Conservation (phyloP, 2,888 invertebrate genomes). For the Lithophane leautieri region DNA sequence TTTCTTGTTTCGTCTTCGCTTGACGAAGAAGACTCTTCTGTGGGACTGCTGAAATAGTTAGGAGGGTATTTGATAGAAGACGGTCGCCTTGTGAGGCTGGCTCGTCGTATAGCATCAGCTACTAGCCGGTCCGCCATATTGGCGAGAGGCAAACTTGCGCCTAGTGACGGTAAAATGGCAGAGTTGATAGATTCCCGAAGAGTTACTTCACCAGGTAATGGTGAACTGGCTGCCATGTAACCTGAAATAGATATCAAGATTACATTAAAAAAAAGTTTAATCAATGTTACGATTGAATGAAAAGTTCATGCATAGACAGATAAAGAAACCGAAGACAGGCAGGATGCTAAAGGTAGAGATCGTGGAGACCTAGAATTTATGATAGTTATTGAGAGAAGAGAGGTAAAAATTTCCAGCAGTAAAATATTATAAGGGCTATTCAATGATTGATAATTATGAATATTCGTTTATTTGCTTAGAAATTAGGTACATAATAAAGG, state of each 20-base stretch:
- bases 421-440: not conserved
- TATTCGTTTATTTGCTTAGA: no score
- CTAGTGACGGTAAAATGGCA: constrained; percentile 64
- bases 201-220: constrained; percentile 74
- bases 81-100: constrained; percentile 83
- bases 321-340: not conserved
- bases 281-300: not conserved
- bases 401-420: not conserved
- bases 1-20: constrained; percentile 79
- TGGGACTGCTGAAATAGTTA: constrained; percentile 82
- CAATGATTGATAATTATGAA: not conserved
- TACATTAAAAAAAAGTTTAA: not conserved
- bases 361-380: not conserved
- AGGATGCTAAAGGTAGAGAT: not conserved
- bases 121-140: constrained; percentile 83
- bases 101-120: constrained; percentile 83
- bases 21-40: constrained; percentile 81
- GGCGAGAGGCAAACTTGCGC: constrained; percentile 73
- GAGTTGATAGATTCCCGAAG: constrained; percentile 74
- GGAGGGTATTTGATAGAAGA: constrained; percentile 84
- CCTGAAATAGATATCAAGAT: constrained; percentile 74
- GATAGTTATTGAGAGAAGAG: not conserved
- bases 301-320: not conserved
- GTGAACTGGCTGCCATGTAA: constrained; percentile 74
- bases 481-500: no score